Base-by-base conservation (phyloP, 2,888 invertebrate genomes). In the Trichogramma evanescens region DNA sequence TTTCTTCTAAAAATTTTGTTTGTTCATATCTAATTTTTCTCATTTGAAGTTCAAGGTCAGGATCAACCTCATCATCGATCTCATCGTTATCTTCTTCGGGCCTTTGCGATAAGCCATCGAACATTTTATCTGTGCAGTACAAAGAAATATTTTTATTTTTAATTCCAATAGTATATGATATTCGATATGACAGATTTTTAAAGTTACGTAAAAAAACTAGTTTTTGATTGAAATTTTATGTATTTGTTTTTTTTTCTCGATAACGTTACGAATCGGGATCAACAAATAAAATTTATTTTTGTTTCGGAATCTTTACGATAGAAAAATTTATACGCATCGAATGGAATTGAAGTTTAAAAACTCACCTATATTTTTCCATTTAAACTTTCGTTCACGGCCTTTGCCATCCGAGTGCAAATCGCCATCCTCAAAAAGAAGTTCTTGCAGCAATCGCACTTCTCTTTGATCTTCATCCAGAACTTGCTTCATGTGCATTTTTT, bases 381-480 rank as follows among this genome's bases (percentile, higher is more conserved):
- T 84, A 74, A 95, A 96, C 72, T 90, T 88, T 42, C 92, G 80
- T 70, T 88, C 86, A 4, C 95, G 82, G 6, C 88, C 88, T 3
- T 87, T 84, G 1, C 86, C 89, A 40, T 90, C 90, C 1, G 83
- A 81, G 67, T 91, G 85, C 66, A 92, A 82, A 70, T 96, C 95
- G 0, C 93, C 93, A 71, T 95, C 94, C 73, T 94, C 93, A 45
- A 96, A 85, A 41, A 94, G 81, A 73, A 93, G 80, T 72, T 96
- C 95, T 74, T 96, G 89, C 9, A 94, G 82, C 68, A 91, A 78
- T 68, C 89, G 83, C 13, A 96, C 86, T 75, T 95, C 89, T 38
- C 89, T 82, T 68, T 91, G 89, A 75, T 97, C 96, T 66, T 94
- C 89, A 72, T 95, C 95, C 56, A 95, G 78, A 63, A 94, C 80